These are phyloP conservation scores for Leucoraja ocellata DNA, from an alignment of 2,797 vertebrate genomes.

Conservation along the genomic window DNA sequence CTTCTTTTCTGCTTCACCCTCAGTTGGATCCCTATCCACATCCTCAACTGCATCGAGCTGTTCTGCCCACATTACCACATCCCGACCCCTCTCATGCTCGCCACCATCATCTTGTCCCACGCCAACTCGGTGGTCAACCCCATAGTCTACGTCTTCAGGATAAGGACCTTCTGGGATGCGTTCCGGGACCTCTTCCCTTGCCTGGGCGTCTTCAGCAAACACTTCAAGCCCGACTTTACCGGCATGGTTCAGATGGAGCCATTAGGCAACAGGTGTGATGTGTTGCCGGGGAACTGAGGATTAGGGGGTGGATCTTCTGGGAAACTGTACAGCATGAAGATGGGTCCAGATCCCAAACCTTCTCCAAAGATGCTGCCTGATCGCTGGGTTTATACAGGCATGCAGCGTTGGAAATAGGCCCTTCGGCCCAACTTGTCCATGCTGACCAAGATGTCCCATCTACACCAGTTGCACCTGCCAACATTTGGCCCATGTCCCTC, in stretches of 20 bases:
- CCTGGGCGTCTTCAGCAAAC: not conserved
- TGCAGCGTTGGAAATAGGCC: no score
- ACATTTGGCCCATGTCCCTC: no score
- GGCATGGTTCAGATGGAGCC: not conserved
- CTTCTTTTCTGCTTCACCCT: slow-evolving; percentile 45
- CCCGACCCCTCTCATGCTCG: slow-evolving; percentile 18
- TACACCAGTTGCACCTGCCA: no score
- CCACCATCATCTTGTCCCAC: slow-evolving; percentile 45
- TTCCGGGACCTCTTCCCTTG: slow-evolving; percentile 40
- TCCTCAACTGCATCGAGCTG: slow-evolving; percentile 42
- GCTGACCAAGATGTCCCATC: no score
- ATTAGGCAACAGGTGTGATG: not conserved
- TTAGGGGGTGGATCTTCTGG: no score
- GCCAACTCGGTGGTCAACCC: slow-evolving; percentile 48
- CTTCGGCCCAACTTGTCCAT: no score
- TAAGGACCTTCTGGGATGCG: slow-evolving; percentile 45
- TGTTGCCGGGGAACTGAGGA: slow-evolving; percentile 43
- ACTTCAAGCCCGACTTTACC: not conserved
- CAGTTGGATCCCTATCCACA: slow-evolving; percentile 47
- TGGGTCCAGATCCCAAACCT: no score
- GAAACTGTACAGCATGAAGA: not conserved
- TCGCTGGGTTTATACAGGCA: no score
- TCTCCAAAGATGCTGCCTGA: no score
- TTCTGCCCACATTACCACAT: slow-evolving; percentile 41
- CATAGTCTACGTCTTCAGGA: slow-evolving; percentile 46